Percentiles rank a stretch among this genome's conserved stretches.
phyloP scores from a whole-genome alignment of 2,797 vertebrate genomes.

The Crocodylus rhombifer region DNA sequence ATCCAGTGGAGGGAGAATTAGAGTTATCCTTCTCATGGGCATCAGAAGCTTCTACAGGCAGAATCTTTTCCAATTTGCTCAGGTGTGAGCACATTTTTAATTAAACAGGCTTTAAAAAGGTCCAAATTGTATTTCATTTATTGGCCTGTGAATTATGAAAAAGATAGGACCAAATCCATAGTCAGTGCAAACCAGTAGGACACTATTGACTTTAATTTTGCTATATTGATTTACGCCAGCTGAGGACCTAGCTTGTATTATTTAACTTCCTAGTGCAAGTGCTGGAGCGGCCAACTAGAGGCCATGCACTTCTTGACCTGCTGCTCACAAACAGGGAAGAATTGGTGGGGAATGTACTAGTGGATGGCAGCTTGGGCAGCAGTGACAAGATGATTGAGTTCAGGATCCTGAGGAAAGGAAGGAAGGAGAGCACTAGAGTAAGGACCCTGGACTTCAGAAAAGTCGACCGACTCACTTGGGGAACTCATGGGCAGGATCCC shows the following conservation, averaged over 20 bases:
- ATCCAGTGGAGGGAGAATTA: not conserved
- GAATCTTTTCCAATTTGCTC: not conserved
- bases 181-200: not conserved
- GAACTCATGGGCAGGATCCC: too few relatives aligned
- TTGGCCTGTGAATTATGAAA: not conserved
- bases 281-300: too few relatives aligned
- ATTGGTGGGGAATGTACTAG: too few relatives aligned
- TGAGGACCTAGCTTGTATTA: not conserved
- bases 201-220: not conserved
- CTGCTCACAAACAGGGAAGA: too few relatives aligned
- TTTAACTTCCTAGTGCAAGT: accelerated
- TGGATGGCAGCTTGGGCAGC: too few relatives aligned
- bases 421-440: too few relatives aligned
- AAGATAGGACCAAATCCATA: not conserved
- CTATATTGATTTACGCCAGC: accelerated
- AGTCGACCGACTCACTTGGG: too few relatives aligned
- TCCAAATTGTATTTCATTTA: not conserved
- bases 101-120: not conserved
- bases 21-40: not conserved
- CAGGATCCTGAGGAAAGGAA: too few relatives aligned
- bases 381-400: too few relatives aligned
- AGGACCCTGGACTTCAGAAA: too few relatives aligned
- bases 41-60: accelerated
- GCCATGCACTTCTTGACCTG: too few relatives aligned
- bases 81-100: slow-evolving; percentile 6